Conservation (phyloP, 2,113 vertebrate species). For the Eubucco bourcierii region DNA sequence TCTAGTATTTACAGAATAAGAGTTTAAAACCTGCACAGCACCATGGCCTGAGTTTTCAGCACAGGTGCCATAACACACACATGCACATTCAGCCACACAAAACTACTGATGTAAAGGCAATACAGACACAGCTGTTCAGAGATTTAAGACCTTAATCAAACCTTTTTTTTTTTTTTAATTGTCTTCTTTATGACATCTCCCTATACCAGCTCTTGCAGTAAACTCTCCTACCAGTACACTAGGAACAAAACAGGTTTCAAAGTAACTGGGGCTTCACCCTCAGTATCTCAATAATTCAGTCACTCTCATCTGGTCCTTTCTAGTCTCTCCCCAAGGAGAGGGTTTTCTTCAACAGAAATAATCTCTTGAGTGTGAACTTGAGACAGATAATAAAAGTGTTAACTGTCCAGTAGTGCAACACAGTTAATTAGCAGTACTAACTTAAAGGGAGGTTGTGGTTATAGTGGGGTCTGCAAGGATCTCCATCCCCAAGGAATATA, state of each 20-base stretch:
- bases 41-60: not conserved
- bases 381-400: conserved; percentile 45
- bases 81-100: not conserved
- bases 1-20: not conserved
- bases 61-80: not conserved
- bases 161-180: not conserved
- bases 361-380: conserved; percentile 9
- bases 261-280: not conserved
- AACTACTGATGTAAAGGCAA: not conserved
- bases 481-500: not conserved
- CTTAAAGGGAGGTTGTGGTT: conserved; percentile 41
- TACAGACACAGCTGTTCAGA: not conserved
- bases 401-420: conserved; percentile 5
- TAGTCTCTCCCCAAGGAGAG: not conserved
- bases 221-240: not conserved
- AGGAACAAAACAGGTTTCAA: not conserved
- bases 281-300: conserved; percentile 1
- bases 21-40: not conserved
- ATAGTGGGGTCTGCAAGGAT: not conserved
- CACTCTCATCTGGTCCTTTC: conserved; percentile 5
- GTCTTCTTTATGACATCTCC: not conserved
- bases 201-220: not conserved
- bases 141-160: not conserved
- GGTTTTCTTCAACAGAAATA: not conserved
- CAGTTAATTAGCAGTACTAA: conserved; percentile 42